Evolutionary conservation across 2,888 invertebrate species (phyloP), one percentile per base, ranked within the genome.

Genomic region (Lagria hirta): DNA sequence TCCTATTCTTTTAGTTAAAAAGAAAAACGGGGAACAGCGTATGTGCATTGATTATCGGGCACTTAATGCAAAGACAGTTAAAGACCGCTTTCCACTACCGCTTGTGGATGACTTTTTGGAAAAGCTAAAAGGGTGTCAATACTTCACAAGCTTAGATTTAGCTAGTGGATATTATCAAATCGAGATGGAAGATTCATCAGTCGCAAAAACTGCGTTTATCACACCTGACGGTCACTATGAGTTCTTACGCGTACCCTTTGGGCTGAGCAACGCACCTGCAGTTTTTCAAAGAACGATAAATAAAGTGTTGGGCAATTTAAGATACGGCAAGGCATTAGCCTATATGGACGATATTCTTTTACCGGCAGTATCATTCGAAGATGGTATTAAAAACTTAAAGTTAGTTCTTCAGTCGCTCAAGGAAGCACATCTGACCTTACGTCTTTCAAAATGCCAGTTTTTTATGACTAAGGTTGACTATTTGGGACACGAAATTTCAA

Each of bases 171-270:
- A 23, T n/a, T n/a, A 23, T 4, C 23, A 23, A 23, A 23, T 23
- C 4, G 4, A n/a, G 4, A 23, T 23, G 20, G 41, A 34, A 4
- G 48, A 56, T 27, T 45, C 47, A 3, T 60, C 58, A 8, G 55
- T 58, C 4, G 37, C 46, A 4, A 63, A 62, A 33, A 68, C 64
- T 1, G 66, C 60, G 2, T 61, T 64, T 28, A 48, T 55, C 3
- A 66, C 61, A 2, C 61, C 61, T 0, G 63, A 62, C 16, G 63
- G 64, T 3, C 48, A 65, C 7, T 66, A 50, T 30, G 61, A 68
- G 52, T 63, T 57, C 24, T 26, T 54, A 3, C 34, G 55, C 1
- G 58, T 66, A 59, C 60, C 63, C 4, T 70, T 67, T 41, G 66
- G 65, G 3, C 42, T 66, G 4, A 37, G 52, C 1, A 65, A 65